These are phyloP conservation scores for Montipora sp. DNA, from an alignment of 64 coral and sea anemone species.

Conservation along the genomic window DNA sequence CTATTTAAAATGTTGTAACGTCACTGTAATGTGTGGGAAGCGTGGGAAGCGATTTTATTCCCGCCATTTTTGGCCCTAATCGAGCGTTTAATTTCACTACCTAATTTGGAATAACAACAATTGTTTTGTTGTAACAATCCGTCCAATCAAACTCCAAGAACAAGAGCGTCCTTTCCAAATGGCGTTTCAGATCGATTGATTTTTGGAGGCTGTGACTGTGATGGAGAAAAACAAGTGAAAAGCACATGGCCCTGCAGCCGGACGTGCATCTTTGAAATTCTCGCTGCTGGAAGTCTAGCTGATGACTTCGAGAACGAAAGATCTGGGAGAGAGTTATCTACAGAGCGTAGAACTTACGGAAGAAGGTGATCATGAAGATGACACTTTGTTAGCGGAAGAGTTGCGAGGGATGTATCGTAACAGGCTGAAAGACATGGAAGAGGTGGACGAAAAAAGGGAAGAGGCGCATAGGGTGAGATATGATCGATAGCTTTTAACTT, in stretches of 20 bases:
- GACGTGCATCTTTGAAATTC: constrained; percentile 8
- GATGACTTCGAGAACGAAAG: constrained; percentile 58
- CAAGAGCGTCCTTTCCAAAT: constrained; percentile 62
- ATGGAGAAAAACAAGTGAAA: constrained; percentile 20
- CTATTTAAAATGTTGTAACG: too few species aligned
- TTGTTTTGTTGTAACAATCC: constrained; percentile 33
- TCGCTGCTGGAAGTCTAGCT: constrained; percentile 9
- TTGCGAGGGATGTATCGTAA: constrained; percentile 84
- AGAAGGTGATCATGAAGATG: constrained; percentile 66
- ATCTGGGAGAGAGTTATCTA: constrained; percentile 50
- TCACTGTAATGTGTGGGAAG: too few species aligned
- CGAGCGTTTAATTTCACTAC: constrained; percentile 21
- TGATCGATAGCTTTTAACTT: background rate
- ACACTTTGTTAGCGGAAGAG: constrained; percentile 82
- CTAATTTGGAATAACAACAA: constrained; percentile 66
- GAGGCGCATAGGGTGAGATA: constrained; percentile 73
- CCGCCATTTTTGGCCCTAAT: constrained; percentile 56
- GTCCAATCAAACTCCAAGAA: constrained; percentile 41
- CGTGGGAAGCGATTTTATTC: constrained; percentile 30
- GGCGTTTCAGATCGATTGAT: constrained; percentile 54
- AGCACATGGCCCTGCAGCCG: constrained; percentile 32
- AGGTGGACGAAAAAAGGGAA: constrained; percentile 82
- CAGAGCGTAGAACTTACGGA: constrained; percentile 26
- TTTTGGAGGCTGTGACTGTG: constrained; percentile 10
- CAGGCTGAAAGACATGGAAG: constrained; percentile 84